Evolutionary conservation across 2,113 vertebrate species (phyloP).

Genomic region (Caranx ignobilis): DNA sequence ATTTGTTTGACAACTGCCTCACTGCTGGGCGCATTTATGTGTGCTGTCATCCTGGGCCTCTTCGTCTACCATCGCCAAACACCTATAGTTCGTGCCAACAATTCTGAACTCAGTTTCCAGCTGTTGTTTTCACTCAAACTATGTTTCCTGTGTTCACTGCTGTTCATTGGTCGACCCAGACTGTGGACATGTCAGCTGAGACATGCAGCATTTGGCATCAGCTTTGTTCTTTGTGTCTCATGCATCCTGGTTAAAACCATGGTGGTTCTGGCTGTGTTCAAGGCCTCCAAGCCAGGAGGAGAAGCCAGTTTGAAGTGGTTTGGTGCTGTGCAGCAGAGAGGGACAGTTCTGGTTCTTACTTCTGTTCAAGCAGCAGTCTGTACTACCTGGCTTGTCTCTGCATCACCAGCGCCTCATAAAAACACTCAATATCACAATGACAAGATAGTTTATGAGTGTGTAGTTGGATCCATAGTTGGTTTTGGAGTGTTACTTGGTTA

Average conservation of each 20-base stretch:
- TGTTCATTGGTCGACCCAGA: conserved; percentile 75
- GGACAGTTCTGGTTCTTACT: conserved; percentile 72
- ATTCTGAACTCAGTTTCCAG: conserved; percentile 79
- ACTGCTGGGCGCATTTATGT: conserved; percentile 66
- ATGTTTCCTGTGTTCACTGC: conserved; percentile 79
- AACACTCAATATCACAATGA: conserved; percentile 59
- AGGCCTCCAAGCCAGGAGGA: conserved; percentile 73
- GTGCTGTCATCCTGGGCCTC: conserved; percentile 61
- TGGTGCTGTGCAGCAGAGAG: conserved; percentile 71
- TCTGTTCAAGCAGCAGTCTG: conserved; percentile 75
- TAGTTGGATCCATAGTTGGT: conserved; percentile 72
- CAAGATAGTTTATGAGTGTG: conserved; percentile 75
- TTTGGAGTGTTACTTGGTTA: conserved; percentile 75
- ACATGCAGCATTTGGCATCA: too few species aligned
- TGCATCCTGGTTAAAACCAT: conserved; percentile 79
- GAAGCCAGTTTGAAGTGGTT: conserved; percentile 70
- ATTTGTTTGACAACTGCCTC: too few species aligned
- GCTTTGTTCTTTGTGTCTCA: conserved; percentile 76
- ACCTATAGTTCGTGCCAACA: conserved; percentile 76
- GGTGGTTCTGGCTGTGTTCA: conserved; percentile 79
- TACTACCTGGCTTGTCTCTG: conserved; percentile 69
- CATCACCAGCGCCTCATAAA: conserved; percentile 66
- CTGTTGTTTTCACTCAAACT: conserved; percentile 76
- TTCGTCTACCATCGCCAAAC: conserved; percentile 63
- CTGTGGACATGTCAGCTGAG: neutral